Evolutionary conservation across 2,797 vertebrate species (phyloP).

Genomic region (Pagetopsis macropterus): DNA sequence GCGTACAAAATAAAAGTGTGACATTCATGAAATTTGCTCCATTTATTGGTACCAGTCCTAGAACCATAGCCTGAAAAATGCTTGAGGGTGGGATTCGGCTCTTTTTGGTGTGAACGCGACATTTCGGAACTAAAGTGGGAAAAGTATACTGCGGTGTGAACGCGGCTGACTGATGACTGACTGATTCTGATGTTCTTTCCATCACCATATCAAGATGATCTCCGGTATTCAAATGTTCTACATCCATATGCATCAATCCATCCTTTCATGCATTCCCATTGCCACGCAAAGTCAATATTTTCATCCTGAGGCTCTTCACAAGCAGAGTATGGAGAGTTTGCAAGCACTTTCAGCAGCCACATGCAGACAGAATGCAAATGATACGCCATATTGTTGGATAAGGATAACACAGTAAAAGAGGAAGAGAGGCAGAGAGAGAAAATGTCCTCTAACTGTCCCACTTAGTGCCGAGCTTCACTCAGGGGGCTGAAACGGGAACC

Average conservation of each 20-base stretch:
- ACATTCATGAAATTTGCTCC: no score
- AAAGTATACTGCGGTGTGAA: no score
- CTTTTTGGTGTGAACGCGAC: no score
- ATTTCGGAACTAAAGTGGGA: no score
- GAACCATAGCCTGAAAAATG: no score
- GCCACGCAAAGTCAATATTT: conserved; percentile 31
- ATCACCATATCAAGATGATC: background rate
- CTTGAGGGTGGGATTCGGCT: no score
- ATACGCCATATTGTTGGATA: background rate
- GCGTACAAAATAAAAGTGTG: no score
- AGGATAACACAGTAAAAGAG: conserved; percentile 24
- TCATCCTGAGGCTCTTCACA: background rate
- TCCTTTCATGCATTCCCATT: background rate
- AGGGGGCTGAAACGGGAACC: conserved; percentile 73
- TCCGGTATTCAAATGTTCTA: background rate
- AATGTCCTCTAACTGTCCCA: conserved; percentile 79
- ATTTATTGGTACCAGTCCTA: no score
- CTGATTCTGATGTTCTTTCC: background rate
- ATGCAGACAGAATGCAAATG: conserved; percentile 5
- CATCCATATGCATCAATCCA: background rate
- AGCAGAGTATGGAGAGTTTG: conserved; percentile 8
- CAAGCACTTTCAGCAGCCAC: conserved; percentile 25
- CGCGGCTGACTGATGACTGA: no score
- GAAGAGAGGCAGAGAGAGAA: conserved; percentile 42
- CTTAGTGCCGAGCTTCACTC: conserved; percentile 71